phyloP scores from a whole-genome alignment of 2,888 invertebrate genomes.

The Drosophila nigricruria region DNA sequence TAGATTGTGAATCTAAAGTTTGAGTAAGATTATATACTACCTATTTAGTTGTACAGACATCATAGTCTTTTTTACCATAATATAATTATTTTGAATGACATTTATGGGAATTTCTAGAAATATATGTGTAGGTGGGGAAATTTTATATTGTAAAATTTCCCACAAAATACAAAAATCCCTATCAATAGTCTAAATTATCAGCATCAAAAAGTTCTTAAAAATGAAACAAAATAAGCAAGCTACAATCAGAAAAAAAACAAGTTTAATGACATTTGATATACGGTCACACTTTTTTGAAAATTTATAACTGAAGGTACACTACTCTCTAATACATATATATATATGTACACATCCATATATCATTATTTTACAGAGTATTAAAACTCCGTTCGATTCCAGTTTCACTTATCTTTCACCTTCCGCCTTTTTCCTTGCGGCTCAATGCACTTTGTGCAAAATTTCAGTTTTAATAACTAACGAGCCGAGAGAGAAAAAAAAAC shows the following conservation, averaged over 20 bases:
- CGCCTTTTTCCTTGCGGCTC: slow-evolving; percentile 11
- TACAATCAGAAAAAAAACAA: too few relatives aligned
- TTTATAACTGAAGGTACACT: too few relatives aligned
- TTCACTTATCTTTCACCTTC: neutral
- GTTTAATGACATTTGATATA: neutral
- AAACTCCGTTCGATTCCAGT: slow-evolving; percentile 3
- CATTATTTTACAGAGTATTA: slow-evolving; percentile 1
- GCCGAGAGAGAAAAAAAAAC: neutral
- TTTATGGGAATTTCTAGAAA: neutral
- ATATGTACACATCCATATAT: neutral
- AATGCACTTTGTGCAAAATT: slow-evolving; percentile 65
- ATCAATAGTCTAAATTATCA: neutral
- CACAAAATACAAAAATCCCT: neutral
- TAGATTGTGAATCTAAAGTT: neutral
- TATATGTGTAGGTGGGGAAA: neutral
- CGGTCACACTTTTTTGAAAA: neutral
- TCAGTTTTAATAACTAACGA: slow-evolving; percentile 40
- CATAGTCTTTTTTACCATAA: too few relatives aligned
- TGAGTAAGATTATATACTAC: too few relatives aligned
- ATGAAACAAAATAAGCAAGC: neutral
- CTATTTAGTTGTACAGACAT: too few relatives aligned
- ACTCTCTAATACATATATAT: too few relatives aligned
- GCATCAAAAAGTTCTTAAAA: neutral
- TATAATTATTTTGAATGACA: neutral
- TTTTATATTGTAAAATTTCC: neutral